Evolutionary conservation across 1,140 invertebrate genomes (phyloP), one percentile per base, ranked within the genome.

Genomic region (Pseudomyrmex gracilis): DNA sequence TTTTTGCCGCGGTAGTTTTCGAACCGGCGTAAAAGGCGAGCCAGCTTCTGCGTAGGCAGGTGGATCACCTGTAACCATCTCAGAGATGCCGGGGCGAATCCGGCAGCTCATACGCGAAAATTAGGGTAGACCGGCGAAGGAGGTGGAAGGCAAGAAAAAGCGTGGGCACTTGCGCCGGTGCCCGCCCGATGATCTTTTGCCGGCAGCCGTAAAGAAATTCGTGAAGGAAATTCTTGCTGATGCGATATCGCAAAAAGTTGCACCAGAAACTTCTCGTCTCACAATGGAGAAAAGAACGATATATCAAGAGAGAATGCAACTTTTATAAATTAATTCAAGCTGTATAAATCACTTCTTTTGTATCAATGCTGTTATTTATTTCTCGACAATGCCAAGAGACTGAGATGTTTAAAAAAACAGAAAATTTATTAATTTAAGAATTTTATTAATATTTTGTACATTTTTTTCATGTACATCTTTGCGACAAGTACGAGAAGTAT

Each of bases 91-190:
- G 77, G 63, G 82, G 71, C 71, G 82, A 83, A 74, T 83, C 61
- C 58, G 71, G 73, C 70, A 76, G 73, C 73, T 83, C 82, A 76
- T 83, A 76, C 82, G 71, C 71, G 82, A 76, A 83, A 83, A 76
- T 83, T 76, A 83, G 73, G 82, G 82, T 83, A 74, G 60, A 15
- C 58, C 43, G 71, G 60, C 53, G 60, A 83, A 15, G 20, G 73
- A 83, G 71, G 71, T 60, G 67, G 82, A 77, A 77, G 60, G 82
- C 45, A 76, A 83, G 71, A 83, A 74, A 82, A 82, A 82, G 67
- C 24, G 57, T 82, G 70, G 70, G 78, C 78, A 61, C 67, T 60
- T 43, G 78, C 58, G 58, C 58, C 12, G 9, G 17, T 17, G 66
- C 9, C 47, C 78, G 57, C 47, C 58, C 78, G 78, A 63, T 63